Percentiles rank a stretch among this genome's conserved stretches.
phyloP scores from a whole-genome alignment of 2,888 invertebrate species.

The Harmothoe impar region DNA sequence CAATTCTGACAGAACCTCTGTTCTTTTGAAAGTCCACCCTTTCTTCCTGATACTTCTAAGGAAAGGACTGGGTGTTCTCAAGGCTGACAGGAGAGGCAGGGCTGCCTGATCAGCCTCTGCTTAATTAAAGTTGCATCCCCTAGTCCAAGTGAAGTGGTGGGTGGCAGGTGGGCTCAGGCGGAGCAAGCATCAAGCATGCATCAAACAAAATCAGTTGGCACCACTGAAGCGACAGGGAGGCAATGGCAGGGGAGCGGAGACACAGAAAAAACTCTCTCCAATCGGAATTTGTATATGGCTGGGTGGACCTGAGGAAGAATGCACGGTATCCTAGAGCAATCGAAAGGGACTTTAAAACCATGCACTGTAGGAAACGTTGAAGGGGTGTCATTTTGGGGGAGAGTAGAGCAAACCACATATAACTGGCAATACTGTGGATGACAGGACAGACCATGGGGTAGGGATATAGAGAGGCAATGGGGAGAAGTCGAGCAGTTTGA shows the following conservation, averaged over 20 bases:
- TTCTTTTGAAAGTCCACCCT: conserved; percentile 8
- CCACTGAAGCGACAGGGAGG: conserved; percentile 23
- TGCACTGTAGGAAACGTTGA: no score
- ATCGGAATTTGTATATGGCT: not conserved
- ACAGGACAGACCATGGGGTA: not conserved
- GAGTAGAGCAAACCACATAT: no score
- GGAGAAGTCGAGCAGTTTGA: not conserved
- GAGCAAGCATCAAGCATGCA: not conserved
- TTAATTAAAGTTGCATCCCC: conserved; percentile 27
- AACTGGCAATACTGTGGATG: not conserved
- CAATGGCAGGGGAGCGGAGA: not conserved
- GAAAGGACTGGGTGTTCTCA: not conserved
- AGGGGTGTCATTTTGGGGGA: not conserved
- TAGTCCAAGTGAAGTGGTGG: conserved; percentile 33
- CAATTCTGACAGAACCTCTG: not conserved
- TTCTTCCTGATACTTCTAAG: conserved; percentile 1
- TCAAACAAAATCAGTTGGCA: conserved; percentile 47
- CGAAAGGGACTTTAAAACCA: not conserved
- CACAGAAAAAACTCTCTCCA: not conserved
- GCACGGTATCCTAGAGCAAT: not conserved
- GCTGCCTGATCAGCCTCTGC: not conserved
- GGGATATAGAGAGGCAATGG: not conserved
- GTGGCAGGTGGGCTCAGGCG: not conserved
- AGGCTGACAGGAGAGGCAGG: not conserved
- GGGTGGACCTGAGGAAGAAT: not conserved